phyloP scores from a whole-genome alignment of 2,888 invertebrate genomes.

The Leucozona laternaria region DNA sequence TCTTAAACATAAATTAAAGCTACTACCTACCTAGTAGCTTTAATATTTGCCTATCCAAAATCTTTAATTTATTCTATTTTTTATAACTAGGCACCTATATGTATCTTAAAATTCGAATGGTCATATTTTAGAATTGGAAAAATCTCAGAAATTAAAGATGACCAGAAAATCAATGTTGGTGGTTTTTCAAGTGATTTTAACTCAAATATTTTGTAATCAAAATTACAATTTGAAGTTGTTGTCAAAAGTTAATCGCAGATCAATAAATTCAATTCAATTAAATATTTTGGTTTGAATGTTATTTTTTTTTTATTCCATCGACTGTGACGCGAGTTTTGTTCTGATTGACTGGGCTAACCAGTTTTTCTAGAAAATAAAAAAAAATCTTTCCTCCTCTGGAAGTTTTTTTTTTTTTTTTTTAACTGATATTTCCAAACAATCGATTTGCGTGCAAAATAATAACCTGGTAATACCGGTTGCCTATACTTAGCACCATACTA shows the following conservation, averaged over 20 bases:
- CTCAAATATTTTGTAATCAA: too few relatives aligned
- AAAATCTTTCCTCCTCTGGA: neutral
- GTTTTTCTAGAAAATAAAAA: neutral
- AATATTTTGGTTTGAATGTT: neutral
- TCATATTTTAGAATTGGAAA: too few relatives aligned
- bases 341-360: neutral
- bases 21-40: too few relatives aligned
- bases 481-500: neutral
- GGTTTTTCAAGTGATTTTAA: too few relatives aligned
- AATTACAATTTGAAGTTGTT: neutral
- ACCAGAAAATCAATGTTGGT: too few relatives aligned
- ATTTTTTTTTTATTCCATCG: neutral
- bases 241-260: neutral
- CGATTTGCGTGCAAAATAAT: neutral
- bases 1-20: too few relatives aligned
- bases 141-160: too few relatives aligned
- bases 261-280: neutral
- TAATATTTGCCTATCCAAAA: too few relatives aligned
- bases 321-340: neutral
- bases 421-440: neutral
- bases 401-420: neutral
- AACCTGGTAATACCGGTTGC: conserved; percentile 35
- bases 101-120: too few relatives aligned
- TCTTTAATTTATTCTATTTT: too few relatives aligned
- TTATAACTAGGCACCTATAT: too few relatives aligned